These are phyloP conservation scores for Trachymyrmex septentrionalis DNA, from an alignment of 1,140 invertebrate genomes.

Conservation along the genomic window DNA sequence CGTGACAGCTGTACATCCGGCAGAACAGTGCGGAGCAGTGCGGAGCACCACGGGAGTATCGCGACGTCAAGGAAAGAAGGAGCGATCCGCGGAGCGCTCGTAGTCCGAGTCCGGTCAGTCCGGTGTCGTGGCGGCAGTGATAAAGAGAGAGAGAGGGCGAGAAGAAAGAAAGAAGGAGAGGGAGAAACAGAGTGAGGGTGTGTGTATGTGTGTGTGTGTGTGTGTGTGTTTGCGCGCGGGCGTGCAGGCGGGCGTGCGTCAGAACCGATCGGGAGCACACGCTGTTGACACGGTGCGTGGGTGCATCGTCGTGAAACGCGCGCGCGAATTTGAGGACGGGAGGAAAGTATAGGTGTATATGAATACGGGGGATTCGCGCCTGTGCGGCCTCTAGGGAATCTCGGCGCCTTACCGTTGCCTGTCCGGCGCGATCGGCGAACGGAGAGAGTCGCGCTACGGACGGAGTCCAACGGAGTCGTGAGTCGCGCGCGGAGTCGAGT, in stretches of 20 bases:
- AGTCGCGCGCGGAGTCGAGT: conserved; percentile 23
- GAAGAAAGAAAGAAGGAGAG: background rate
- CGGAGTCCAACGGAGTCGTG: background rate
- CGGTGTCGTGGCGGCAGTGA: conserved; percentile 19
- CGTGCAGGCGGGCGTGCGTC: background rate
- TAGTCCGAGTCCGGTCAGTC: background rate
- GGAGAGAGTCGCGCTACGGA: background rate
- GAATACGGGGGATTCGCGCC: conserved; percentile 25
- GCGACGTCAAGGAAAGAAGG: background rate
- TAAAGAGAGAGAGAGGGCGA: background rate
- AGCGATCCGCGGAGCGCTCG: background rate
- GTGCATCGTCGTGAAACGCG: conserved; percentile 24
- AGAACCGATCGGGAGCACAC: conserved; percentile 43
- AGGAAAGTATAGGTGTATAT: conserved; percentile 22
- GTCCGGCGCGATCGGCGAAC: conserved; percentile 48
- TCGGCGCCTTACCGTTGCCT: conserved; percentile 59
- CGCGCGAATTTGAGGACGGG: conserved; percentile 34
- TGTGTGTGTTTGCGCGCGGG: too few species aligned
- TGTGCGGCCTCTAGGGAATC: conserved; percentile 44
- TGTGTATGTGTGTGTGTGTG: too few species aligned
- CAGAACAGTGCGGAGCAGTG: background rate
- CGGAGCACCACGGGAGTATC: background rate
- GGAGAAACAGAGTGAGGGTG: background rate
- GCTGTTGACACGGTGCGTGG: conserved; percentile 63
- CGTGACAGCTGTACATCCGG: background rate